phyloP scores from a whole-genome alignment of 2,113 vertebrate genomes.

The Bothrops jararaca region DNA sequence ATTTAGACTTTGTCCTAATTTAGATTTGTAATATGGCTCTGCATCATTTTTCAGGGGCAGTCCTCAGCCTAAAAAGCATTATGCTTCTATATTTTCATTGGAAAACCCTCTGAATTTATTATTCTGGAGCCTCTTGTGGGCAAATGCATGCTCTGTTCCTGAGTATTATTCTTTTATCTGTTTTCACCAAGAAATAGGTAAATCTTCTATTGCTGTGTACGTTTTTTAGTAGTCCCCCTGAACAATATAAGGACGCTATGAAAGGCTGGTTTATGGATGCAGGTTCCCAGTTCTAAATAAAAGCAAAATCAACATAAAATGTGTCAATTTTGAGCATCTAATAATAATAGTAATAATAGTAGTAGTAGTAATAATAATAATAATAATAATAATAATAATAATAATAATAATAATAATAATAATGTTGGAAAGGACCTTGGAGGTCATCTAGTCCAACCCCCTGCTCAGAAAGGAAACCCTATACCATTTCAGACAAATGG shows the following conservation, averaged over 20 bases:
- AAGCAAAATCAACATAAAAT: background rate
- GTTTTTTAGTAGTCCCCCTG: background rate
- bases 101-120: background rate
- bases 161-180: background rate
- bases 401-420: too few species aligned
- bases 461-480: too few species aligned
- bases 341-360: too few species aligned
- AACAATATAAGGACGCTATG: background rate
- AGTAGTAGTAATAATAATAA: too few species aligned
- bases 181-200: background rate
- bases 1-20: background rate
- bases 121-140: background rate
- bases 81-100: background rate
- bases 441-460: too few species aligned
- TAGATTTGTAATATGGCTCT: background rate
- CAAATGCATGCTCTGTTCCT: background rate
- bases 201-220: background rate
- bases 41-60: background rate
- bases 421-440: too few species aligned
- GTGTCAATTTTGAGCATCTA: background rate
- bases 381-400: too few species aligned
- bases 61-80: background rate
- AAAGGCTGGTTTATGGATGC: background rate
- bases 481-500: too few species aligned
- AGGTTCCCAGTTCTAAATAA: background rate